Percentiles rank a stretch among this genome's conserved stretches.
These are phyloP conservation scores for Eubucco bourcierii DNA, from an alignment of 2,113 vertebrate genomes.

Conservation along the genomic window DNA sequence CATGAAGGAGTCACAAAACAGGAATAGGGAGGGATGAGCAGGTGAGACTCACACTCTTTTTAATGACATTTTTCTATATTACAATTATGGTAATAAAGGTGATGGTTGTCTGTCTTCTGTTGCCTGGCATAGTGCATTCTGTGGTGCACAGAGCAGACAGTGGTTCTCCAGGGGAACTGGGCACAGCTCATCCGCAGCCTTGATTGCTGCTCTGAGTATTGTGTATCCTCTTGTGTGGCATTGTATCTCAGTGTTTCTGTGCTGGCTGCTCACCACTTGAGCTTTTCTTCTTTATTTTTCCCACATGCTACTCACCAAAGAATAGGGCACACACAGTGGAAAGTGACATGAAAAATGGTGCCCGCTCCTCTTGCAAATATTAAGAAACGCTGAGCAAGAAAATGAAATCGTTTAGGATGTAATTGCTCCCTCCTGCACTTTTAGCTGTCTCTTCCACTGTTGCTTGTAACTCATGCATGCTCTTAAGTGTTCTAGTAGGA, in stretches of 20 bases:
- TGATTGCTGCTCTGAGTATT: not conserved
- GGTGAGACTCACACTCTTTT: not conserved
- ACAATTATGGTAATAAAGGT: not conserved
- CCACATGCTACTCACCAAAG: not conserved
- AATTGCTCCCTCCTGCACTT: not conserved
- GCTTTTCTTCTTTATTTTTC: slow-evolving; percentile 1
- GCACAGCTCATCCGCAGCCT: not conserved
- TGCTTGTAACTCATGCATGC: not conserved
- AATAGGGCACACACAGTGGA: not conserved
- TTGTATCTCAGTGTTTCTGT: not conserved
- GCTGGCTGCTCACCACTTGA: not conserved
- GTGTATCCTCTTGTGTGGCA: not conserved
- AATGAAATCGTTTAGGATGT: not conserved
- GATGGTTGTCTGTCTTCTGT: not conserved
- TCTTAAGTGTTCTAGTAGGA: not conserved
- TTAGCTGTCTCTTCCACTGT: not conserved
- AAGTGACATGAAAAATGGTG: not conserved
- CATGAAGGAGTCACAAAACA: not conserved
- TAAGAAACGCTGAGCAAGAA: not conserved
- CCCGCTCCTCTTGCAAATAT: not conserved
- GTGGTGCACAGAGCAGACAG: not conserved
- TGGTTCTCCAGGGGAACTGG: not conserved
- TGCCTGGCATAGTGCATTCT: not conserved
- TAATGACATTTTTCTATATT: not conserved
- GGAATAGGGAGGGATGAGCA: not conserved